Evolutionary conservation across 2,888 invertebrate genomes (phyloP).

Genomic region (Galerucella nymphaeae): DNA sequence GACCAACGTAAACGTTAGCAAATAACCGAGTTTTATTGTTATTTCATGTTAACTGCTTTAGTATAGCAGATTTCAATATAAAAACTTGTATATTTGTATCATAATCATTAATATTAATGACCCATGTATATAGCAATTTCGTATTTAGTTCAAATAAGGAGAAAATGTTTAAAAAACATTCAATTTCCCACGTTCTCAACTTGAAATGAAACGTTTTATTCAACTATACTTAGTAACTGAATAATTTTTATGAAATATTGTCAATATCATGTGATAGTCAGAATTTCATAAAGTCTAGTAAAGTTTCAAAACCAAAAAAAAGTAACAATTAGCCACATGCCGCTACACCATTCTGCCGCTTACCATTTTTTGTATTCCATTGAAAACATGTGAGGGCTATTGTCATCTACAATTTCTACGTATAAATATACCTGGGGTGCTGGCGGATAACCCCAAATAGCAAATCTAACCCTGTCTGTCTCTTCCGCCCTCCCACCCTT

Average conservation of each 20-base stretch:
- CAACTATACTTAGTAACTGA: not conserved
- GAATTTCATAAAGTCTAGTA: not conserved
- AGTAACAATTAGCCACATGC: constrained; percentile 55
- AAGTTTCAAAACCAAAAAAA: not conserved
- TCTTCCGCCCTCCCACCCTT: constrained; percentile 48
- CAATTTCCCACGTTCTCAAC: constrained; percentile 20
- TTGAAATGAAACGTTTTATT: not conserved
- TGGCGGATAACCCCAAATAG: constrained; percentile 55
- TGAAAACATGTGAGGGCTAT: constrained; percentile 59
- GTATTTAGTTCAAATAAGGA: constrained; percentile 8
- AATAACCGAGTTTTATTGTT: constrained; percentile 44
- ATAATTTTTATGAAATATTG: too few species aligned
- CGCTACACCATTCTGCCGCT: constrained; percentile 58
- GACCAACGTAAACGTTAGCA: constrained; percentile 32
- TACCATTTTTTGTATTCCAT: constrained; percentile 60
- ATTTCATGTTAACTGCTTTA: constrained; percentile 40
- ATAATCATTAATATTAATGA: constrained; percentile 44
- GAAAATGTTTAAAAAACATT: not conserved
- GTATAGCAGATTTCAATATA: constrained; percentile 24
- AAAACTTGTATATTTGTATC: constrained; percentile 39
- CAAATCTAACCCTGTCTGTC: constrained; percentile 53
- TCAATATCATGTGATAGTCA: too few species aligned
- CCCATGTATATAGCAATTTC: constrained; percentile 15
- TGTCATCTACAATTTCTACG: constrained; percentile 55
- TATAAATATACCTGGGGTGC: constrained; percentile 57